Conservation (phyloP, 2,113 vertebrate species). For the Symphodus melops region DNA sequence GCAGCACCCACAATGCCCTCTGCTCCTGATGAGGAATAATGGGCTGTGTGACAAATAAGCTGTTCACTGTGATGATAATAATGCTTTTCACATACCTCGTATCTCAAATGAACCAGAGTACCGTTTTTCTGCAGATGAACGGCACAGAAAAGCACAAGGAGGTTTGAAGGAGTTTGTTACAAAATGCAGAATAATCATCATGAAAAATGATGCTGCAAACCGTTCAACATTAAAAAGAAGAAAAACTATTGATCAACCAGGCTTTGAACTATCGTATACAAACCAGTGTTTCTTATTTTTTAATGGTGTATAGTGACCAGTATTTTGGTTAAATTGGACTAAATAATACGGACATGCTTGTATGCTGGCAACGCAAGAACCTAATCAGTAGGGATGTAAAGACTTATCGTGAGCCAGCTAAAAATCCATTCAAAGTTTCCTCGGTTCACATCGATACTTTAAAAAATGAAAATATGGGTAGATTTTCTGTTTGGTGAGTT, state of each 20-base stretch:
- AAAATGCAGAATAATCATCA: slow-evolving; percentile 5
- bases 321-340: no score
- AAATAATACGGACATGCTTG: no score
- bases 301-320: neutral
- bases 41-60: slow-evolving; percentile 57
- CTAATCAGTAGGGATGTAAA: no score
- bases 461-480: no score
- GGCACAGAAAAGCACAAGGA: slow-evolving; percentile 15
- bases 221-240: neutral
- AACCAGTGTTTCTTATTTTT: neutral
- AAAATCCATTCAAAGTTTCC: no score
- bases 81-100: slow-evolving; percentile 28
- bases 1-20: slow-evolving; percentile 37
- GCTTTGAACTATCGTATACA: neutral
- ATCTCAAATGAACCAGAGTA: slow-evolving; percentile 25
- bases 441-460: no score
- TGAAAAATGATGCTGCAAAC: neutral
- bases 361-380: no score
- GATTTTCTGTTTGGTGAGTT: no score
- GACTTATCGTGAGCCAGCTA: no score
- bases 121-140: slow-evolving; percentile 34
- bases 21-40: slow-evolving; percentile 68
- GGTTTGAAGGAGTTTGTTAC: slow-evolving; percentile 17
- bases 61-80: slow-evolving; percentile 27
- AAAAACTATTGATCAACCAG: neutral